These are phyloP conservation scores for Donacobius atricapilla DNA, from an alignment of 2,113 vertebrate genomes.

Conservation along the genomic window DNA sequence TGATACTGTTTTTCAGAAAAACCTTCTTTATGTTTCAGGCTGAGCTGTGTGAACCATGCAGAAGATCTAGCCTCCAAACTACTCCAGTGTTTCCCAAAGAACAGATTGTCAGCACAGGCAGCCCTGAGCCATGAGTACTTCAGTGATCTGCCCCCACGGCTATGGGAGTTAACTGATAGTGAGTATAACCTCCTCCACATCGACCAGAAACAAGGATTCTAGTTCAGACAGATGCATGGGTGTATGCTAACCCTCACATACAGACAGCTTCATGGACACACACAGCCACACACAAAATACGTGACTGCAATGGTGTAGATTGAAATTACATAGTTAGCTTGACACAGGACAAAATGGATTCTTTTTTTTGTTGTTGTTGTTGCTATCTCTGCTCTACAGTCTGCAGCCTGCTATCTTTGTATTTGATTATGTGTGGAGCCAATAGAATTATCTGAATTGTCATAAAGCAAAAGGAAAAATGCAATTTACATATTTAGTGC, in stretches of 20 bases:
- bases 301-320: conserved; percentile 38
- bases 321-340: conserved; percentile 64
- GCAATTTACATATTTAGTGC: conserved; percentile 80
- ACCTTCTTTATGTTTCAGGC: conserved; percentile 72
- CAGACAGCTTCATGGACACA: background rate
- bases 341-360: conserved; percentile 68
- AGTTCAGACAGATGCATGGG: background rate
- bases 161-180: conserved; percentile 95
- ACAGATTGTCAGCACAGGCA: conserved; percentile 90
- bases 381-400: conserved; percentile 77
- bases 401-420: conserved; percentile 71
- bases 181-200: conserved; percentile 62
- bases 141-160: conserved; percentile 92
- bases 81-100: conserved; percentile 97
- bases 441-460: conserved; percentile 71
- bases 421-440: conserved; percentile 73
- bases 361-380: conserved; percentile 41
- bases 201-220: background rate
- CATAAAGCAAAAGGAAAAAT: conserved; percentile 72
- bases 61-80: conserved; percentile 95
- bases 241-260: background rate
- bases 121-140: conserved; percentile 94
- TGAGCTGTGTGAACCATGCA: conserved; percentile 90
- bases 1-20: conserved; percentile 4
- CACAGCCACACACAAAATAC: background rate